A percentile compares a stretch with the other conserved stretches of the same genome.
These are phyloP conservation scores for Sarcophaga rosellei DNA, from an alignment of 2,888 invertebrate genomes.

Conservation along the genomic window DNA sequence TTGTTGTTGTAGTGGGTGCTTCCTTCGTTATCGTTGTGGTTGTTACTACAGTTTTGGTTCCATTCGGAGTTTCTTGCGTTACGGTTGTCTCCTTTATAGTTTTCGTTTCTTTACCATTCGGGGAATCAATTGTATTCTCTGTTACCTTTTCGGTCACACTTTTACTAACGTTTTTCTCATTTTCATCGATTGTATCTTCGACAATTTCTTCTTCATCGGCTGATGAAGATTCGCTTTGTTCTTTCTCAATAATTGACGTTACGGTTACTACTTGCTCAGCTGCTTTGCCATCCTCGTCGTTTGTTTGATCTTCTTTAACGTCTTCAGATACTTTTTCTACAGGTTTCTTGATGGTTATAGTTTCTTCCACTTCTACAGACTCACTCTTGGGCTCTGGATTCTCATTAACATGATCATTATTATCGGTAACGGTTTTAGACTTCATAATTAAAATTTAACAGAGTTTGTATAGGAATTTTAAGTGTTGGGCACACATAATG, in stretches of 20 bases:
- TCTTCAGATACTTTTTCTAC: background rate
- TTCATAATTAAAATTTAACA: background rate
- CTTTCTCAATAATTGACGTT: background rate
- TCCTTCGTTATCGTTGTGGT: background rate
- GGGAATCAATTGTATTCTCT: conserved; percentile 22
- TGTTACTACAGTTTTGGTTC: background rate
- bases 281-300: conserved; percentile 22
- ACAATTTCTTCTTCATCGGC: background rate
- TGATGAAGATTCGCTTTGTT: background rate
- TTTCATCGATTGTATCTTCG: background rate
- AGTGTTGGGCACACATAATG: conserved; percentile 32
- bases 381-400: background rate
- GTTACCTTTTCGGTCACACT: conserved; percentile 35
- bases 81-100: conserved; percentile 12
- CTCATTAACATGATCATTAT: conserved; percentile 14
- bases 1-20: background rate
- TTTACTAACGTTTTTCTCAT: conserved; percentile 37
- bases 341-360: background rate
- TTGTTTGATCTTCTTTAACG: background rate
- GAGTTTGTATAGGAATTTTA: background rate
- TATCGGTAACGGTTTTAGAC: conserved; percentile 41
- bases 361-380: conserved; percentile 1
- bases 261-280: conserved; percentile 19
- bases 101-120: conserved; percentile 3
- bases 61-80: conserved; percentile 10